Conservation (phyloP, 2,797 vertebrate genomes). For the Sebastes steindachneri region DNA sequence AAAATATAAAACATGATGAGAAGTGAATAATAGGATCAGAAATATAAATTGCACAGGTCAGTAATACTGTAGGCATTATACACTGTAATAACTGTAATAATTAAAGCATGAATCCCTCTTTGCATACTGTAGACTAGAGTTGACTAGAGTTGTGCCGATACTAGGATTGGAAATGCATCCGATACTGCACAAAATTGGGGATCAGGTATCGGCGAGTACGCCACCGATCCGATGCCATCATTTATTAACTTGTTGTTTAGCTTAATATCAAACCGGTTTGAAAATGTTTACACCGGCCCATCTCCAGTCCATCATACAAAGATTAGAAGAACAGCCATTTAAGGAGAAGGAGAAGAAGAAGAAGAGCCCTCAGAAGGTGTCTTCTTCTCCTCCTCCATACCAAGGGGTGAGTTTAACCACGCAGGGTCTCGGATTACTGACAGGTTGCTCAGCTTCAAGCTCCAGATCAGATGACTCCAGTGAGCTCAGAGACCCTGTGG, state of each 20-base stretch:
- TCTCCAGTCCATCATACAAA: neutral
- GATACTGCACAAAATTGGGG: no score
- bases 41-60: neutral
- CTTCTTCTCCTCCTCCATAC: constrained; percentile 70
- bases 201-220: no score
- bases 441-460: constrained; percentile 64
- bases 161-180: no score
- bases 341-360: neutral
- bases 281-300: neutral
- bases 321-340: neutral
- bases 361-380: constrained; percentile 76
- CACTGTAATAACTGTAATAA: neutral
- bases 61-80: constrained; percentile 15
- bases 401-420: constrained; percentile 82
- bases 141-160: neutral
- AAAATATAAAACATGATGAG: neutral
- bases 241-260: neutral
- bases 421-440: constrained; percentile 72
- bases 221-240: no score
- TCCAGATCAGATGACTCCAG: constrained; percentile 80
- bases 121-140: neutral
- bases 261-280: neutral
- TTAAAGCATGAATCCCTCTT: neutral
- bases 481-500: constrained; percentile 91
- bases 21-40: neutral